Base-by-base conservation (phyloP, 2,888 invertebrate species). In the Homarus gammarus region DNA sequence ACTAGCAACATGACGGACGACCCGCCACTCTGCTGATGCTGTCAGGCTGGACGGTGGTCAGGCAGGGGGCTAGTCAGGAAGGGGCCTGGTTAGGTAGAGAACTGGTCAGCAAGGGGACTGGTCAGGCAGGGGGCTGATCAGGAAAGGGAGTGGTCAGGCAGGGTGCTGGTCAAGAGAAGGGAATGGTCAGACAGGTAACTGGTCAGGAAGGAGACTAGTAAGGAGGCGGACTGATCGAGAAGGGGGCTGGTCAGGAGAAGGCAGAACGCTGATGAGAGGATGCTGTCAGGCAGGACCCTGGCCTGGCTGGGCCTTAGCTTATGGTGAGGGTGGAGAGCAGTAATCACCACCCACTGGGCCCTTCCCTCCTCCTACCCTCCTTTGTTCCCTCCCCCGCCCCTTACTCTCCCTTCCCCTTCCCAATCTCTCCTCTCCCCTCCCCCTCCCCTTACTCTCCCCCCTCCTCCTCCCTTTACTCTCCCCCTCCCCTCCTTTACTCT, bases 101-200 rank as follows among this genome's bases (percentile, higher is more conserved):
- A n/a, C n/a, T n/a, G n/a, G n/a, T n/a, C n/a, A n/a, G n/a, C n/a
- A n/a, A n/a, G n/a, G n/a, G n/a, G n/a, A n/a, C n/a, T n/a, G n/a
- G n/a, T n/a, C n/a, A n/a, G n/a, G n/a, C n/a, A n/a, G n/a, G n/a
- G n/a, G n/a, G n/a, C 33, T 49, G 36, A 38, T 15, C 15, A 22
- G 38, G 84, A 33, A 36, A 44, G 44, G 18, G 31, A 56, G 27
- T 51, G 33, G n/a, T 15, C 56, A 56, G 56, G 81, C 38, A 38
- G 38, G 51, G 64, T 56, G 33, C 36, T n/a, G 38, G 51, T 38
- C 61, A 81, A 61, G 61, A 27, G 61, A 81, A n/a, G 81, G 81
- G 81, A n/a, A 56, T n/a, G n/a, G 44, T 73, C 73, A 73, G 38
- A 73, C 73, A 73, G 56, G 38, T 31, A 44, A 70, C 64, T 68